phyloP scores from a whole-genome alignment of 1,140 invertebrate genomes.

The Drosophila ananassae region DNA sequence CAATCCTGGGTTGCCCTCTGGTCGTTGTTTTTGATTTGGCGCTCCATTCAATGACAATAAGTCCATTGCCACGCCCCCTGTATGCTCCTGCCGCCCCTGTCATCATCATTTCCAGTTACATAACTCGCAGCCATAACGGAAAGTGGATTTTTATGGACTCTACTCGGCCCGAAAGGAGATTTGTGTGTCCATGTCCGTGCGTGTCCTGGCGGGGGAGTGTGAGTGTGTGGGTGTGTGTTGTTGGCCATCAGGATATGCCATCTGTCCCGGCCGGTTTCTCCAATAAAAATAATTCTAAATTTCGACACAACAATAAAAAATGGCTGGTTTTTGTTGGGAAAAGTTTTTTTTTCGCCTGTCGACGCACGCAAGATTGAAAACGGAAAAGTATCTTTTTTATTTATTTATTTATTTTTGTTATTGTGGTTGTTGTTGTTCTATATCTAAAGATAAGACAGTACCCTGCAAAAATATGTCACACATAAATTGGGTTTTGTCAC shows the following conservation, averaged over 20 bases:
- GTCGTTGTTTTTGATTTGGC: slow-evolving; percentile 68
- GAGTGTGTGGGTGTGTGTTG: not conserved
- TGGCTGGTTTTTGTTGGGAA: slow-evolving; percentile 7
- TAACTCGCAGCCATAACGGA: slow-evolving; percentile 39
- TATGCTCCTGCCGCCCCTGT: not conserved
- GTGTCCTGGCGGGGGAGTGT: not conserved
- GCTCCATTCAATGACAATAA: slow-evolving; percentile 42
- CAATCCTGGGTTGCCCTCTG: slow-evolving; percentile 29
- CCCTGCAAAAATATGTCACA: not conserved
- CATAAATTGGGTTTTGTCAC: not conserved
- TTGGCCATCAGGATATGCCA: slow-evolving; percentile 1
- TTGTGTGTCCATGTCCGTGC: not conserved
- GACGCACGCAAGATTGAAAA: slow-evolving; percentile 28
- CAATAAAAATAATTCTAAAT: slow-evolving; percentile 80
- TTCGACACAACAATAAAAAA: slow-evolving; percentile 71
- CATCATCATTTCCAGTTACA: slow-evolving; percentile 28
- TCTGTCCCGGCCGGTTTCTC: slow-evolving; percentile 11
- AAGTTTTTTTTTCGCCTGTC: slow-evolving; percentile 37
- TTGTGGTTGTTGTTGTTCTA: not conserved
- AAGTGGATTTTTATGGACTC: slow-evolving; percentile 60
- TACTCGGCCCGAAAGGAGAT: not conserved
- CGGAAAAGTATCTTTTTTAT: slow-evolving; percentile 6
- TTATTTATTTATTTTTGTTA: not conserved
- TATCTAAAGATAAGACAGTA: not conserved
- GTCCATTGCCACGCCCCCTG: slow-evolving; percentile 10